Evolutionary conservation across 2,113 vertebrate genomes (phyloP).

Genomic region (Hippoglossus stenolepis): DNA sequence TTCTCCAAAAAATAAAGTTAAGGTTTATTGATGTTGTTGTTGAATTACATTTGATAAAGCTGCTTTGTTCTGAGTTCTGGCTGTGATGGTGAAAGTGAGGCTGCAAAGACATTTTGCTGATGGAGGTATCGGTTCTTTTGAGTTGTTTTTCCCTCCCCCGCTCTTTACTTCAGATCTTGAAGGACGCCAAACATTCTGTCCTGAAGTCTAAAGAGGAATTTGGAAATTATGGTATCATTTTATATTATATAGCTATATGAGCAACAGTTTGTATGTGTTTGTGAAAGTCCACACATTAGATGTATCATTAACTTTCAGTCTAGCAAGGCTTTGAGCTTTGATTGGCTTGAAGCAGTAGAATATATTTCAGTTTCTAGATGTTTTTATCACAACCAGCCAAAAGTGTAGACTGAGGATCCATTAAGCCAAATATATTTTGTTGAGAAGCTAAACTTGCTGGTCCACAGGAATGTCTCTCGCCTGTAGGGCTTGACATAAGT

Average conservation of each 20-base stretch:
- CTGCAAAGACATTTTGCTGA: slow-evolving; percentile 25
- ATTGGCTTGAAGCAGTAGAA: no score
- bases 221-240: neutral
- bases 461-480: no score
- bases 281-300: no score
- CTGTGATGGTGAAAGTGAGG: neutral
- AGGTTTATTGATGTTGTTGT: slow-evolving; percentile 32
- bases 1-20: slow-evolving; percentile 27
- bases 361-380: no score
- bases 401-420: no score
- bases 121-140: slow-evolving; percentile 22
- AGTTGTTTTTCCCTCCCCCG: slow-evolving; percentile 12
- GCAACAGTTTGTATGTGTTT: neutral
- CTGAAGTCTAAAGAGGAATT: no score
- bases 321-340: no score
- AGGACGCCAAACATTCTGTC: neutral
- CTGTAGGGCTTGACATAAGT: no score
- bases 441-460: no score
- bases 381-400: no score
- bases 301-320: no score
- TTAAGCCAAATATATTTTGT: no score
- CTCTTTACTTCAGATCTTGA: slow-evolving; percentile 39
- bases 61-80: slow-evolving; percentile 30
- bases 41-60: slow-evolving; percentile 65
- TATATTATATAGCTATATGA: slow-evolving; percentile 24